Conservation (phyloP, 1,140 invertebrate species). For the Elysia chlorotica region DNA sequence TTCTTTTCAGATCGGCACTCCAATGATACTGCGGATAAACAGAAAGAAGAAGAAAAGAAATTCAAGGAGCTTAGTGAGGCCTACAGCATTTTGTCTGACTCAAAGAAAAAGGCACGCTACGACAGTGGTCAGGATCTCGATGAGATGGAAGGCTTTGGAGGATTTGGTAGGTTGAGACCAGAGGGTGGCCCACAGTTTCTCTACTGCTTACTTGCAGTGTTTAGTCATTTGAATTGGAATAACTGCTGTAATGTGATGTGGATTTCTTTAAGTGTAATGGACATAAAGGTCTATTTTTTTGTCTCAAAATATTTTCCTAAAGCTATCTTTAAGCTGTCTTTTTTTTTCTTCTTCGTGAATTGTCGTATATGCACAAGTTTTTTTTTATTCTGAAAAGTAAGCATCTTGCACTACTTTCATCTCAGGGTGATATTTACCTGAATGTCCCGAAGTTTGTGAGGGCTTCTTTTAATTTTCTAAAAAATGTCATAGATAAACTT, state of each 20-base stretch:
- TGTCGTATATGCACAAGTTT: neutral
- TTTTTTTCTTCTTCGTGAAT: no score
- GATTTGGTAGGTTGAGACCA: slow-evolving; percentile 18
- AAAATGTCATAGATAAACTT: no score
- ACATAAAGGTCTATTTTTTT: neutral
- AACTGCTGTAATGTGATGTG: neutral
- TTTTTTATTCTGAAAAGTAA: neutral
- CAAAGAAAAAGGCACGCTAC: slow-evolving; percentile 58
- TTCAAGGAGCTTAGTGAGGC: slow-evolving; percentile 63
- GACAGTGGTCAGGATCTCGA: slow-evolving; percentile 60
- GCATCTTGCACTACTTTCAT: neutral
- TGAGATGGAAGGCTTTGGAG: slow-evolving; percentile 34
- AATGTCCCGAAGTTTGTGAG: no score
- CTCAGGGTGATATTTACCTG: no score
- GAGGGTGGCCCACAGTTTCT: no score
- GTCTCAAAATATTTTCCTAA: neutral
- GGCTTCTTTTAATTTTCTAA: no score
- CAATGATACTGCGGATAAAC: slow-evolving; percentile 79
- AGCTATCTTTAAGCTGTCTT: neutral
- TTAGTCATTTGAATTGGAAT: no score
- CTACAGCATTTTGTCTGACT: slow-evolving; percentile 58
- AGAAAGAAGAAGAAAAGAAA: slow-evolving; percentile 84
- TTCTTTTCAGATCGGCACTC: slow-evolving; percentile 91
- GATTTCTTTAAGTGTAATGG: neutral
- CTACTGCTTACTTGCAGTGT: neutral